Evolutionary conservation across 1,140 invertebrate genomes (phyloP).

Genomic region (Drosophila lini): DNA sequence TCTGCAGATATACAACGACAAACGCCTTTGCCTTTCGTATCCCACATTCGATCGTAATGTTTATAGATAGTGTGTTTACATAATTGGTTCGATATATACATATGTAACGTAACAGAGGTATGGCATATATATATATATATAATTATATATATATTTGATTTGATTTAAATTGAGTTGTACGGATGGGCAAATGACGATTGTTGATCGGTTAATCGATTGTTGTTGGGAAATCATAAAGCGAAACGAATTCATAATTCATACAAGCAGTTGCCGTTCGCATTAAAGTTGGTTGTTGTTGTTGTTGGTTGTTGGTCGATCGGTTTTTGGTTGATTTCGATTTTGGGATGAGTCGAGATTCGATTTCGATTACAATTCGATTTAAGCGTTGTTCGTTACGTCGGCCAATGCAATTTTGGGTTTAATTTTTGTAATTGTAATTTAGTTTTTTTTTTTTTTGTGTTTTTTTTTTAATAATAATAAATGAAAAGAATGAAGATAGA

Average conservation of each 20-base stretch:
- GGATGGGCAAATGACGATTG: constrained; percentile 54
- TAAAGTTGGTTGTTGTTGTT: constrained; percentile 58
- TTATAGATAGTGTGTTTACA: constrained; percentile 63
- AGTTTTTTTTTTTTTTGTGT: constrained; percentile 15
- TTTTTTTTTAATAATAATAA: constrained; percentile 29
- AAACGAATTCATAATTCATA: constrained; percentile 71
- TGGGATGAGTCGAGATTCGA: not conserved
- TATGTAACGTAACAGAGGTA: constrained; percentile 56
- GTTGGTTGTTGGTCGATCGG: constrained; percentile 60
- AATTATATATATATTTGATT: constrained; percentile 35
- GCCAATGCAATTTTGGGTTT: constrained; percentile 54
- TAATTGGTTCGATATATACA: constrained; percentile 65
- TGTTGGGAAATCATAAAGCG: constrained; percentile 70
- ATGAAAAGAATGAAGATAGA: constrained; percentile 71
- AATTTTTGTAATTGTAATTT: constrained; percentile 23
- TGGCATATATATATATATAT: constrained; percentile 54
- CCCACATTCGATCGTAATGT: constrained; percentile 69
- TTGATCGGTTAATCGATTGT: constrained; percentile 64
- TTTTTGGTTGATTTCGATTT: constrained; percentile 32
- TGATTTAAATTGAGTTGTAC: constrained; percentile 21
- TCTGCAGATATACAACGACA: constrained; percentile 88
- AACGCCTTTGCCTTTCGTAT: constrained; percentile 84
- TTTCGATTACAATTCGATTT: constrained; percentile 9
- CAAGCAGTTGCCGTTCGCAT: constrained; percentile 79
- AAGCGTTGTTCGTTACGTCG: constrained; percentile 56